Conservation (phyloP, 1,140 invertebrate genomes). For the Drosophila nannoptera region DNA sequence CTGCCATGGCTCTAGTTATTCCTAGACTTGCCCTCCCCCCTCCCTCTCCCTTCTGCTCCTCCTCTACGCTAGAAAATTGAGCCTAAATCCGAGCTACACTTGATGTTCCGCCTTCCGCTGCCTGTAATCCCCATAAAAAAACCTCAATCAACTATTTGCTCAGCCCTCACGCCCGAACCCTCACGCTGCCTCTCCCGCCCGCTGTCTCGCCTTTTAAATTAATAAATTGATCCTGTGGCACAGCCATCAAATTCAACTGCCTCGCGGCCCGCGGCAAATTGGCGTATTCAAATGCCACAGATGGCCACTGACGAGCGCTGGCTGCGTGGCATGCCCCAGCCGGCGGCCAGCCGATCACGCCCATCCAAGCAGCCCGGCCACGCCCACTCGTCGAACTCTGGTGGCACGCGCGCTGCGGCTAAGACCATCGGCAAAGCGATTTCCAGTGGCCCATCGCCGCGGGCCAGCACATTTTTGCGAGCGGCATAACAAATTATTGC, state of each 20-base stretch:
- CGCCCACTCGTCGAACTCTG: not conserved
- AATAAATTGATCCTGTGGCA: slow-evolving; percentile 22
- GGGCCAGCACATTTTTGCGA: slow-evolving; percentile 62
- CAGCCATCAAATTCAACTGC: slow-evolving; percentile 53
- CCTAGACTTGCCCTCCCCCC: too few relatives aligned
- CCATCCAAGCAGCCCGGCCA: not conserved
- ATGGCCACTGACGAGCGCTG: slow-evolving; percentile 41
- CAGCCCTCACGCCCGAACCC: too few relatives aligned
- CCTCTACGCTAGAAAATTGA: too few relatives aligned
- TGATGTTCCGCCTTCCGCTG: too few relatives aligned
- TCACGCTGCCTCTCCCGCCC: too few relatives aligned
- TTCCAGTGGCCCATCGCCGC: slow-evolving; percentile 22
- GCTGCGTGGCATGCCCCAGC: too few relatives aligned
- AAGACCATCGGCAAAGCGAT: slow-evolving; percentile 9
- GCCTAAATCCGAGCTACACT: too few relatives aligned
- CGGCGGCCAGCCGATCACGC: slow-evolving; percentile 11
- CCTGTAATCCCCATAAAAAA: too few relatives aligned
- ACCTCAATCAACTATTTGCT: too few relatives aligned
- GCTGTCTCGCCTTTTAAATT: slow-evolving; percentile 15
- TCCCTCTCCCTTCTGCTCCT: too few relatives aligned
- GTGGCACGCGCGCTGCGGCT: not conserved
- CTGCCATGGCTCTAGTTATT: too few relatives aligned
- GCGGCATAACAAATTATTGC: slow-evolving; percentile 67
- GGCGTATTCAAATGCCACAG: slow-evolving; percentile 48
- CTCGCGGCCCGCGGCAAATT: slow-evolving; percentile 52